phyloP scores from a whole-genome alignment of 1,140 invertebrate genomes.

The Brachionus paranguensis region DNA sequence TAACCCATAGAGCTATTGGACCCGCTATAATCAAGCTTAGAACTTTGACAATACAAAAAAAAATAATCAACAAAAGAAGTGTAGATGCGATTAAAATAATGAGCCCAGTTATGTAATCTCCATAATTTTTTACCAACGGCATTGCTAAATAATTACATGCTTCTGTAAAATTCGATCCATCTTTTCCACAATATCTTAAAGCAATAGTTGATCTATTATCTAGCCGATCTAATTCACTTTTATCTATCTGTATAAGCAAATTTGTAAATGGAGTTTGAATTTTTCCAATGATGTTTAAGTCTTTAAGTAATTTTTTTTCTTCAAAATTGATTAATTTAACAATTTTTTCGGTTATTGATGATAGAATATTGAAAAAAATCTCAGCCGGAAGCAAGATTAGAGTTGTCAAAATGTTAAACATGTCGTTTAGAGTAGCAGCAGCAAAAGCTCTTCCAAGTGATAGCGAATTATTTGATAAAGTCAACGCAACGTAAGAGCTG shows the following conservation, averaged over 20 bases:
- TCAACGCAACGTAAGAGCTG: constrained; percentile 58
- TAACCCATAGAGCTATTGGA: constrained; percentile 57
- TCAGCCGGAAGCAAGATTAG: constrained; percentile 57
- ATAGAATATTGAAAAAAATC: constrained; percentile 44
- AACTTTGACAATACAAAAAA: constrained; percentile 11
- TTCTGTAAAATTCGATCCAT: constrained; percentile 44
- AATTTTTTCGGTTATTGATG: background rate
- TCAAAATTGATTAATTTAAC: background rate
- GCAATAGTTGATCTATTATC: background rate
- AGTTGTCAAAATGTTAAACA: constrained; percentile 61
- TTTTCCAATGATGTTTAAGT: background rate
- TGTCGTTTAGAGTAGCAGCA: constrained; percentile 62
- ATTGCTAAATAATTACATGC: constrained; percentile 1
- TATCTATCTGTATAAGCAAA: background rate
- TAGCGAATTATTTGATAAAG: constrained; percentile 54
- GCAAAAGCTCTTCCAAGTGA: constrained; percentile 59
- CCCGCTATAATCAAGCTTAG: constrained; percentile 45
- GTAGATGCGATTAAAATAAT: background rate
- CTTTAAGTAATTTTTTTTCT: background rate
- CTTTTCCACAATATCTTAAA: background rate
- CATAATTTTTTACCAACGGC: background rate
- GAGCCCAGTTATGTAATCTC: background rate
- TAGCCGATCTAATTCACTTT: background rate
- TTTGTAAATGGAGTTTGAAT: constrained; percentile 5
- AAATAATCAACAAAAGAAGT: background rate